phyloP scores from a whole-genome alignment of 2,797 vertebrate species.

The Melanotaenia parkinsoni region DNA sequence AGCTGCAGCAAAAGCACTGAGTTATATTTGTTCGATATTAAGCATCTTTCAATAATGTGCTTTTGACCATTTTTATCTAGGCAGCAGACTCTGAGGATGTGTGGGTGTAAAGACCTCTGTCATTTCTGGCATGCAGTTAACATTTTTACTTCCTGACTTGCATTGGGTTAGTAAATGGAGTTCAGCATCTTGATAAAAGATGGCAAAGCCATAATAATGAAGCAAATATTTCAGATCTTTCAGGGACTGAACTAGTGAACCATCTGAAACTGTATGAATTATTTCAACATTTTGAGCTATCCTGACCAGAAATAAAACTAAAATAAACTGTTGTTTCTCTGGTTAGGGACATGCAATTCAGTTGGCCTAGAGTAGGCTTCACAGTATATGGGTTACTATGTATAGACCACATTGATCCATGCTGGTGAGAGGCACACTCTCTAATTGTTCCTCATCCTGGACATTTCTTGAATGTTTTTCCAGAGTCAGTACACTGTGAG shows the following conservation, averaged over 20 bases:
- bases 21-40: slow-evolving; percentile 29
- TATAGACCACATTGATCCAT: slow-evolving; percentile 73
- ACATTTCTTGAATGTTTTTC: slow-evolving; percentile 75
- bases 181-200: slow-evolving; percentile 33
- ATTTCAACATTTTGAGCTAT: slow-evolving; percentile 10
- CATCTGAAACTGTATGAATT: slow-evolving; percentile 9
- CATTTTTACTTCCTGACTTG: slow-evolving; percentile 32
- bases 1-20: slow-evolving; percentile 21
- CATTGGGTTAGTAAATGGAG: slow-evolving; percentile 16
- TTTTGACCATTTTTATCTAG: slow-evolving; percentile 28
- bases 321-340: slow-evolving; percentile 13
- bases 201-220: slow-evolving; percentile 14
- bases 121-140: slow-evolving; percentile 15
- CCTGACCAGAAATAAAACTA: slow-evolving; percentile 35
- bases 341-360: background rate
- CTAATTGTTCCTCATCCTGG: slow-evolving; percentile 62
- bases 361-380: slow-evolving; percentile 31
- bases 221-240: slow-evolving; percentile 12
- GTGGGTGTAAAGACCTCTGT: slow-evolving; percentile 11
- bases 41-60: slow-evolving; percentile 17
- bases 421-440: slow-evolving; percentile 59
- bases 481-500: slow-evolving; percentile 75
- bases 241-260: slow-evolving; percentile 15
- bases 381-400: slow-evolving; percentile 52
- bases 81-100: slow-evolving; percentile 21